Evolutionary conservation across 2,888 invertebrate species (phyloP).

Genomic region (Ophion ventricosus): DNA sequence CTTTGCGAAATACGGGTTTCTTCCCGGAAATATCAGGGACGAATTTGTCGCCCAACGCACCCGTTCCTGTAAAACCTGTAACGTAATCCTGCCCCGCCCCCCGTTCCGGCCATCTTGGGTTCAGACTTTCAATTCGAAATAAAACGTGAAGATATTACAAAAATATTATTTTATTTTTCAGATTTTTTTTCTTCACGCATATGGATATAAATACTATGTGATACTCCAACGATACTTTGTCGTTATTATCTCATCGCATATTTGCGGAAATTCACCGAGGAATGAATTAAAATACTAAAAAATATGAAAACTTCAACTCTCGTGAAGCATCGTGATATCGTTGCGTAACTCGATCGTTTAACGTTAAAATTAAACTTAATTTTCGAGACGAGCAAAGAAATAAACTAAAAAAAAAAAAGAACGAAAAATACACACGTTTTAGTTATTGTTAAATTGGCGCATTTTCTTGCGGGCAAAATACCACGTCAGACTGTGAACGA

Average conservation of each 20-base stretch:
- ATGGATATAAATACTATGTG: conserved; percentile 40
- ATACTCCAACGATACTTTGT: conserved; percentile 34
- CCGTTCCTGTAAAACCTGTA: too few relatives aligned
- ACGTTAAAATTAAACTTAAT: background rate
- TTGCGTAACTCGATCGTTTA: background rate
- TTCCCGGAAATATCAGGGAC: background rate
- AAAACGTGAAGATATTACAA: conserved; percentile 45
- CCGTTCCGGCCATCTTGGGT: too few relatives aligned
- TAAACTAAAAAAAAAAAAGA: background rate
- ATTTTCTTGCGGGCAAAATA: too few relatives aligned
- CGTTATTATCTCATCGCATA: conserved; percentile 24
- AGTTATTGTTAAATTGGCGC: too few relatives aligned
- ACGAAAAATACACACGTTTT: background rate
- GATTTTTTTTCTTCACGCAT: conserved; percentile 41
- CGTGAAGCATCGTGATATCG: background rate
- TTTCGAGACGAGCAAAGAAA: conserved; percentile 4
- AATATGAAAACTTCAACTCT: background rate
- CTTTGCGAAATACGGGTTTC: conserved; percentile 43
- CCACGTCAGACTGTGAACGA: too few relatives aligned
- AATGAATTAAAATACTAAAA: conserved; percentile 26
- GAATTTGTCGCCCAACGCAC: too few relatives aligned
- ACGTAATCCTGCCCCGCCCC: too few relatives aligned
- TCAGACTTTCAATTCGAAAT: background rate
- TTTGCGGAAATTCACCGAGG: conserved; percentile 17
- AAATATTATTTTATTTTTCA: conserved; percentile 65